These are phyloP conservation scores for Steinernema khuongi DNA, from an alignment of 1,140 invertebrate genomes.

Conservation along the genomic window DNA sequence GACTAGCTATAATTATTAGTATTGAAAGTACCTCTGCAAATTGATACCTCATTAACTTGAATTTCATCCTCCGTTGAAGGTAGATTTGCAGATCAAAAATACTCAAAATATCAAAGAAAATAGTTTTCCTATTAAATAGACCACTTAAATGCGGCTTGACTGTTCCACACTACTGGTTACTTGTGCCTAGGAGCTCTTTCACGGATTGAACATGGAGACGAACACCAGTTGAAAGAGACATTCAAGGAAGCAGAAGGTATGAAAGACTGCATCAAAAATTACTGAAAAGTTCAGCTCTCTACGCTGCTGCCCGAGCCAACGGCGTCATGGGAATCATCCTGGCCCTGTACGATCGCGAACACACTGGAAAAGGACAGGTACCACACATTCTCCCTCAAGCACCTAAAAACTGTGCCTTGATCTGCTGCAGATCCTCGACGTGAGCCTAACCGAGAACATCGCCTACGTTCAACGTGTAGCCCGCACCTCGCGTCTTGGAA, in stretches of 20 bases:
- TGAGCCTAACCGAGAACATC: not conserved
- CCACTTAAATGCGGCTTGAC: no score
- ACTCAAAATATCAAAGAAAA: no score
- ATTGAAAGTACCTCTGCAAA: no score
- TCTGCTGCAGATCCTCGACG: not conserved
- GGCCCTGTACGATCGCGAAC: not conserved
- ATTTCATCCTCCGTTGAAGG: no score
- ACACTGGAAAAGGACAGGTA: not conserved
- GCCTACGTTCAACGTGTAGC: not conserved
- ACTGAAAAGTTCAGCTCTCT: not conserved
- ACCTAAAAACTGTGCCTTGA: no score
- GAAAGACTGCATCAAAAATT: not conserved
- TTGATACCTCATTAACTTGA: no score
- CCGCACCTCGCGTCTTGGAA: not conserved
- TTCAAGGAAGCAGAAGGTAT: not conserved
- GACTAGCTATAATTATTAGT: no score
- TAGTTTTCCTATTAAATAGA: no score
- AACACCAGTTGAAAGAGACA: not conserved
- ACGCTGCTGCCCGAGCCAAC: not conserved
- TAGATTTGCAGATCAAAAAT: no score
- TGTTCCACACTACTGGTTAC: no score
- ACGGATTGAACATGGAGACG: not conserved
- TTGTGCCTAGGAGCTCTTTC: not conserved
- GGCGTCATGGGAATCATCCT: not conserved
- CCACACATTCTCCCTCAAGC: no score